Evolutionary conservation across 1,140 invertebrate species (phyloP), one percentile per base, ranked within the genome.

Genomic region (Marisa cornuarietis): DNA sequence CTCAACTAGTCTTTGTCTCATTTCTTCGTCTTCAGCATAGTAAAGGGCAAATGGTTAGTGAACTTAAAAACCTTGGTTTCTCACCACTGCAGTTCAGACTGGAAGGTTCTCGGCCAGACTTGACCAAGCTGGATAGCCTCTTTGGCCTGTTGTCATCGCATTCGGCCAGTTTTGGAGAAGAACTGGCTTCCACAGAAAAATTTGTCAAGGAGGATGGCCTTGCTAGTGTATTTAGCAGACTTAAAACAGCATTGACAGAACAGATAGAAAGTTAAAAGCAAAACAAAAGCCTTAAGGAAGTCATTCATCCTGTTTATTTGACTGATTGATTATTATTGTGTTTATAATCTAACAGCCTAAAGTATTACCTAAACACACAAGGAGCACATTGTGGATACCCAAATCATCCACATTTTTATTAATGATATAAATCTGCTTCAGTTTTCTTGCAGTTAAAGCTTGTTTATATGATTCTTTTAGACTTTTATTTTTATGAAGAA

Each of bases 1-100:
- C 88, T 13, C 85, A 85, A 63, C 80, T 91, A 18, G 88, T 91
- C 0, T 90, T 91, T 79, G 87, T 91, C 8, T 91, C 90, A 6
- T 91, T 91, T 80, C 82, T 90, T 7, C 42, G 79, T 22, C 66
- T 74, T 58, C 90, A 91, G 81, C 86, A 88, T 71, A 61, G 71
- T 54, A 26, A 84, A 49, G 89, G 89, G 24, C 84, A 89, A 71
- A 91, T 91, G 90, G 85, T 88, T 2, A 76, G 24, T 11, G 80
- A 81, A 54, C 77, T 89, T 18, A 76, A 86, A 49, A 42, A 54
- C 0, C 49, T 69, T 22, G 88, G 87, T 14, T 84, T 84, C 42
- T 79, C 86, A 61, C 86, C 87, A 9, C 66, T 88, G n/a, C 86
- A 89, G 79, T 89, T 88, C 77, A 83, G 85, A 63, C 86, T 91